Conservation (phyloP, 2,797 vertebrate species). For the Microhierax caerulescens region DNA sequence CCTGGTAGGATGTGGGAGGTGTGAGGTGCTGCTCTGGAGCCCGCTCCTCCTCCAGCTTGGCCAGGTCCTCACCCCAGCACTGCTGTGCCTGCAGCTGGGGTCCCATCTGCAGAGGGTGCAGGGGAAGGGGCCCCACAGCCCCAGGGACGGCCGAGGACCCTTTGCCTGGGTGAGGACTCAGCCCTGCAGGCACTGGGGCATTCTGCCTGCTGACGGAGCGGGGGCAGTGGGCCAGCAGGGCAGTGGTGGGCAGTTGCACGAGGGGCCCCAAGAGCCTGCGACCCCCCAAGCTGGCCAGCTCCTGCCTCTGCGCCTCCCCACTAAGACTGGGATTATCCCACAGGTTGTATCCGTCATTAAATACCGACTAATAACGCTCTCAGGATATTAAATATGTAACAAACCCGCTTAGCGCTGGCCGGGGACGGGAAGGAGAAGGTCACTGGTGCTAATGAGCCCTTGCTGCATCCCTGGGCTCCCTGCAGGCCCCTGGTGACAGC, state of each 20-base stretch:
- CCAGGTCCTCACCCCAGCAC: constrained; percentile 76
- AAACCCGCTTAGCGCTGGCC: constrained; percentile 55
- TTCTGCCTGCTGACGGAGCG: rapidly evolving
- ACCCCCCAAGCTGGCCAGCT: background rate
- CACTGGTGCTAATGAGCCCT: background rate
- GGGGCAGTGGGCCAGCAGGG: background rate
- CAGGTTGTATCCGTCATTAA: constrained; percentile 59
- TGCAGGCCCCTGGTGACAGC: rapidly evolving
- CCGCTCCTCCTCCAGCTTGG: constrained; percentile 59
- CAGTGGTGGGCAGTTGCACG: background rate
- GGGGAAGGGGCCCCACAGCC: rapidly evolving
- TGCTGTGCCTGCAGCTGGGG: background rate
- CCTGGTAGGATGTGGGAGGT: constrained; percentile 47
- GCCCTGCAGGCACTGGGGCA: rapidly evolving
- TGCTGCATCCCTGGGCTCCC: background rate
- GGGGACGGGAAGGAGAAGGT: constrained; percentile 45
- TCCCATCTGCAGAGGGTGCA: rapidly evolving
- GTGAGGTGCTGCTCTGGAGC: constrained; percentile 49
- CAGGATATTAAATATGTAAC: constrained; percentile 67
- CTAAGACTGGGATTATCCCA: constrained; percentile 57
- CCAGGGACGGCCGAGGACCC: background rate
- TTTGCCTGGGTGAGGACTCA: too few species aligned
- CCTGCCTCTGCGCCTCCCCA: background rate
- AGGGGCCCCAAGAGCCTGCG: rapidly evolving
- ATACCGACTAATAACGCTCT: constrained; percentile 57